A percentile compares a stretch with the other conserved stretches of the same genome.
These are phyloP conservation scores for Junonia oenone DNA, from an alignment of 2,888 invertebrate genomes.

Conservation along the genomic window DNA sequence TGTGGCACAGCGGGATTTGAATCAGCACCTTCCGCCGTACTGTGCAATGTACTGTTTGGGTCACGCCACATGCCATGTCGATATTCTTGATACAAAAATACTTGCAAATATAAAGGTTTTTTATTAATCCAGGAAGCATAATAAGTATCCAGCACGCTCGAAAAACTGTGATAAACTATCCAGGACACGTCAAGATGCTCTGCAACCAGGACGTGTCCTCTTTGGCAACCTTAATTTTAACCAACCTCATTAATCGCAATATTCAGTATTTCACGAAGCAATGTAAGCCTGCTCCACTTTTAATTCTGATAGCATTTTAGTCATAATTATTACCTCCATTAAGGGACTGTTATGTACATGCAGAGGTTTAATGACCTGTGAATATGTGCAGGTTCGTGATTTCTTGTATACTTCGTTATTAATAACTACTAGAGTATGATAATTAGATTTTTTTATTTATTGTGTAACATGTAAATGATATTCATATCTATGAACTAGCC, in stretches of 20 bases:
- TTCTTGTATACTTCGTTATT: background rate
- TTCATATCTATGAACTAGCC: no score
- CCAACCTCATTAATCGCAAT: constrained; percentile 17
- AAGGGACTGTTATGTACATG: constrained; percentile 16
- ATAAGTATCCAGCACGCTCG: no score
- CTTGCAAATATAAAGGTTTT: no score
- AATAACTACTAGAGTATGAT: background rate
- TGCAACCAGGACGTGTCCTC: no score
- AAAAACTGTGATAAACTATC: no score
- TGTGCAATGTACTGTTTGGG: no score
- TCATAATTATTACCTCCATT: constrained; percentile 3
- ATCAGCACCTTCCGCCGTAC: no score
- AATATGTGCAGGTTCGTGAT: background rate
- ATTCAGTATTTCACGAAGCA: constrained; percentile 12
- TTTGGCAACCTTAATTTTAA: constrained; percentile 6
- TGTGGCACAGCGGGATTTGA: no score
- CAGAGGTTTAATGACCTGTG: constrained; percentile 17
- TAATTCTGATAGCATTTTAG: constrained; percentile 1
- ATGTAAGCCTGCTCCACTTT: constrained; percentile 16
- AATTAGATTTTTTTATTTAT: background rate
- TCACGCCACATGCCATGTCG: no score
- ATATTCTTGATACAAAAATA: no score
- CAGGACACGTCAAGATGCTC: no score
- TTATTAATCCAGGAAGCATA: no score
- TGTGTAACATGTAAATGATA: background rate